Evolutionary conservation across 2,888 invertebrate species (phyloP), one percentile per base, ranked within the genome.

Genomic region (Aphrophora alni): DNA sequence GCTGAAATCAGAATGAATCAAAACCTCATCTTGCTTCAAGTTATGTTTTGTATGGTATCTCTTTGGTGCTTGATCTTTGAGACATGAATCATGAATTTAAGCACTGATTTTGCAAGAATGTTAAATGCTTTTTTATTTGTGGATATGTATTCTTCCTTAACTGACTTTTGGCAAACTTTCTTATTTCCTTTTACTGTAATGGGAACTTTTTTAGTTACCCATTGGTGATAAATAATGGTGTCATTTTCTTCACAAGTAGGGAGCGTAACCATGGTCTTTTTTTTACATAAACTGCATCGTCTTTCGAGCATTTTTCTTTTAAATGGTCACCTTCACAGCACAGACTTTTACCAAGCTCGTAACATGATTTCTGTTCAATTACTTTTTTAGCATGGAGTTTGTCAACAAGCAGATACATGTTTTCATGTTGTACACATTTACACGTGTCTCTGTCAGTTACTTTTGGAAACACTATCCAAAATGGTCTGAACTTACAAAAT

Each of bases 271-370:
- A 75, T 44, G 26, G n/a, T 75, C 75, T 79, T 79, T n/a, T 79
- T 38, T 44, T 73, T 73, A 68, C 74, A 79, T 44, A 28, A n/a
- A 74, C 51, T 59, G 74, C 78, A 79, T 27, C 74, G 28, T 68
- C 78, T 79, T 79, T 79, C 73, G 21, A 79, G 59, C 78, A 79
- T 79, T 72, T 74, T 44, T 74, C 73, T 73, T 74, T 59, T 26
- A 79, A 76, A 76, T 76, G 73, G 25, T 79, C 78, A n/a, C 74
- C 74, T 79, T 59, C 73, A 74, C 74, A 79, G 78, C 78, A 79
- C 51, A 79, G 51, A 72, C 8, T 25, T 72, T 79, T 79, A 33
- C 73, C 33, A 59, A 79, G 73, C 59, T 79, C 74, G 21, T 72
- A 79, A 59, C 21, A 33, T 28, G 72, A 72, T 72, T 71, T 78